Conservation (phyloP, 1,140 invertebrate species). For the silkworm (Bombyx mori) region ASM3026992v2 NC_085110.1:4861001-4861500, state of each 20-base stretch:
- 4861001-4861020: slow-evolving; percentile 80
- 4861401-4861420: no score
- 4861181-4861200: slow-evolving; percentile 85
- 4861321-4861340: no score
- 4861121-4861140: slow-evolving; percentile 88
- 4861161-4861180: slow-evolving; percentile 87
- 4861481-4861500: no score
- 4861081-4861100: slow-evolving; percentile 76
- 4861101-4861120: slow-evolving; percentile 91
- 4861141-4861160: slow-evolving; percentile 89
- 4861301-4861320: no score
- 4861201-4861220: slow-evolving; percentile 82
- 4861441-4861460: no score
- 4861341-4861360: no score
- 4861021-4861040: slow-evolving; percentile 87
- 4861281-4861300: no score
- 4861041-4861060: slow-evolving; percentile 86
- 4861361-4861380: no score
- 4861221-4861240: slow-evolving; percentile 79
- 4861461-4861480: no score
- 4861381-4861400: no score
- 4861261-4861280: no score
- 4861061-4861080: slow-evolving; percentile 78
- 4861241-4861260: slow-evolving; percentile 17
- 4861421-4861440: no score